Evolutionary conservation across 2,888 invertebrate species (phyloP), one percentile per base, ranked within the genome.

Genomic region (Oxycera nigricornis): DNA sequence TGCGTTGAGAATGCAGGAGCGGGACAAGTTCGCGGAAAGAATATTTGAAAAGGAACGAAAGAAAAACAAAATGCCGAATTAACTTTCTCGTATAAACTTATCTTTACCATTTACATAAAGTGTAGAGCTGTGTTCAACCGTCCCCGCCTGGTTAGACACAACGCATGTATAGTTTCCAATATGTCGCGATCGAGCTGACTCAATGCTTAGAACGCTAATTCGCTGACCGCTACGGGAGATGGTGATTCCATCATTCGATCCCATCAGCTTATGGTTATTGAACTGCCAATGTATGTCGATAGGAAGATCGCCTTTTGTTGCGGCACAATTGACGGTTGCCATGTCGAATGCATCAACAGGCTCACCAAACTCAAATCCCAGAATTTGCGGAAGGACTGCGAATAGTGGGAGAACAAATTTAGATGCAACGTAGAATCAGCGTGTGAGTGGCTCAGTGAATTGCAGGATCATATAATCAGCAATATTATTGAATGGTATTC

Each of bases 91-190:
- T 9, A 9, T 50, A 50, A 46, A 30, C 2, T 7, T 50, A 11
- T 3, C 39, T 11, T 11, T 79, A 81, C 81, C 80, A 76, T 81
- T 82, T 50, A 81, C 80, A 74, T 78, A 78, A 31, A 82, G 79
- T 75, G 81, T 80, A n/a, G 87, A 83, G 4, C 84, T 83, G 79
- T 84, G 83, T 77, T 83, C 86, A 14, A 83, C 81, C 50, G 79
- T 80, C n/a, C 87, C 88, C 68, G 88, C 90, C 73, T 82, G 82
- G 85, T 91, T 91, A 78, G 84, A 83, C 75, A 89, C 90, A 77
- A 87, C 84, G 82, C 91, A 91, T 55, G 88, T 88, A 83, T 89
- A 91, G 80, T 87, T 87, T 75, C 91, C 90, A 77, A 87, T 86
- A 82, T 90, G 89, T 75, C 84, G 83, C 72, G 87, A 87, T 77